A percentile compares a stretch with the other conserved stretches of the same genome.
Evolutionary conservation across 2,888 invertebrate genomes (phyloP).

Genomic region (Ommatoiulus sabulosus): DNA sequence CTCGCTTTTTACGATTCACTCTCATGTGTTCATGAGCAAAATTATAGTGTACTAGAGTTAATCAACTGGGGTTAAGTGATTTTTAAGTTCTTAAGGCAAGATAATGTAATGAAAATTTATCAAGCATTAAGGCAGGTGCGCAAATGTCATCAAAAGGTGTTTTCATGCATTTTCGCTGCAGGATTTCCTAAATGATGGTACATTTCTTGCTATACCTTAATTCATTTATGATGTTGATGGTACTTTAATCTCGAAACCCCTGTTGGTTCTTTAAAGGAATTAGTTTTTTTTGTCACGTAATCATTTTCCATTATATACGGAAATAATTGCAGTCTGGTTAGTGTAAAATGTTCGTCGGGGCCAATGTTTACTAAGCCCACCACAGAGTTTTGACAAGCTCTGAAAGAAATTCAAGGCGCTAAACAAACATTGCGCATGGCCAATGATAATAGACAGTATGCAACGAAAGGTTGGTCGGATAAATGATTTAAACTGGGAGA

Average conservation of each 20-base stretch:
- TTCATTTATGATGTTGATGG: not conserved
- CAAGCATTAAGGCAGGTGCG: not conserved
- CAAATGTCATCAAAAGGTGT: not conserved
- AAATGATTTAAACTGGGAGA: not conserved
- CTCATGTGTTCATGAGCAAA: too few species aligned
- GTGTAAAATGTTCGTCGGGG: not conserved
- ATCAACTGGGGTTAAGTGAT: not conserved
- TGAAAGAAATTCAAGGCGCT: not conserved
- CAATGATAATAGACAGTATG: conserved; percentile 28
- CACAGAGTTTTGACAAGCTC: not conserved
- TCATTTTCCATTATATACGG: not conserved
- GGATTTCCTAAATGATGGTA: not conserved
- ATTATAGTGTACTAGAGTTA: not conserved
- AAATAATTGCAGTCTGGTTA: not conserved
- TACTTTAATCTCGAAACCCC: not conserved
- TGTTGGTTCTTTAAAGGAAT: not conserved
- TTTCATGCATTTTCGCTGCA: not conserved
- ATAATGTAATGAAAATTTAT: not conserved
- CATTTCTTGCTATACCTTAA: not conserved
- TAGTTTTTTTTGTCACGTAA: not conserved
- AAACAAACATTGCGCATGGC: conserved; percentile 16
- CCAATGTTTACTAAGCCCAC: not conserved
- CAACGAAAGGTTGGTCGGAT: not conserved
- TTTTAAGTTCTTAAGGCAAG: not conserved
- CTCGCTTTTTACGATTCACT: too few species aligned